Conservation (phyloP, 2,888 invertebrate genomes). For the Pegoplata infirma region DNA sequence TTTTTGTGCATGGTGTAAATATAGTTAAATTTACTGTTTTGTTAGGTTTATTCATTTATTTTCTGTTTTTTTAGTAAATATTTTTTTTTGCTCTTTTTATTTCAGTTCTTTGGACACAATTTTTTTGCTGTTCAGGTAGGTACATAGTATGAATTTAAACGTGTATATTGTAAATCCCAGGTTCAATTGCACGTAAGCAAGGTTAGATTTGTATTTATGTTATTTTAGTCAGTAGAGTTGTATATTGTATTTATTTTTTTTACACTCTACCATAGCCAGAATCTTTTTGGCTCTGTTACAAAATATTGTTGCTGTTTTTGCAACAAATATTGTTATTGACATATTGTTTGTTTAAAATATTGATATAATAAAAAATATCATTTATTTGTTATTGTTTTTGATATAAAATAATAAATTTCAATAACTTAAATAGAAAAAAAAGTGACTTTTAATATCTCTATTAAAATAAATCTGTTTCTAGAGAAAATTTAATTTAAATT, state of each 20-base stretch:
- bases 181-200: conserved; percentile 67
- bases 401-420: conserved; percentile 33
- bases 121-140: conserved; percentile 9
- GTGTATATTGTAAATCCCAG: conserved; percentile 60
- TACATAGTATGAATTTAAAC: neutral
- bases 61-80: conserved; percentile 37
- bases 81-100: conserved; percentile 18
- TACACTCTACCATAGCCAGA: neutral
- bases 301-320: neutral
- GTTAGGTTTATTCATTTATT: conserved; percentile 53
- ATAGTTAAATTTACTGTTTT: conserved; percentile 64
- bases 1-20: conserved; percentile 58
- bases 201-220: conserved; percentile 62
- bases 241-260: neutral
- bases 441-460: neutral
- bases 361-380: conserved; percentile 6
- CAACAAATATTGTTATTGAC: conserved; percentile 55
- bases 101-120: conserved; percentile 19
- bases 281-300: conserved; percentile 37
- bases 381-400: neutral
- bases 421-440: conserved; percentile 6
- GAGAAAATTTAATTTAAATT: conserved; percentile 56
- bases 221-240: conserved; percentile 40
- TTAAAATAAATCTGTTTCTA: conserved; percentile 42
- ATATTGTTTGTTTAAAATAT: conserved; percentile 43